A percentile compares a stretch with the other conserved stretches of the same genome.
phyloP scores from a whole-genome alignment of 2,797 vertebrate genomes.

The Enteromius viviparus region DNA sequence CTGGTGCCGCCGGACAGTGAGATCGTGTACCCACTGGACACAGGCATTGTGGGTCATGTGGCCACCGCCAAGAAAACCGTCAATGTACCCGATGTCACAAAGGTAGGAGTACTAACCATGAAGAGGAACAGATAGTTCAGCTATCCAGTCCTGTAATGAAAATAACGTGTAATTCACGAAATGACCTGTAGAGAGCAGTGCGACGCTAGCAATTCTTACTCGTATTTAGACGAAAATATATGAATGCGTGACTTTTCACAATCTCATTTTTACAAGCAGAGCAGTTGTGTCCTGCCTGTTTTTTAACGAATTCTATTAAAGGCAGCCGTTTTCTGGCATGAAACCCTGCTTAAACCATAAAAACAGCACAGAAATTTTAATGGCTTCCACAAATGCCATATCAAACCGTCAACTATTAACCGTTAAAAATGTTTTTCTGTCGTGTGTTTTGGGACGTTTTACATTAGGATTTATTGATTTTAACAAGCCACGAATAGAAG shows the following conservation, averaged over 20 bases:
- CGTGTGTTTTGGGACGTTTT: not conserved
- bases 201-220: not conserved
- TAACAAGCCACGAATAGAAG: not conserved
- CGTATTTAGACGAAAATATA: not conserved
- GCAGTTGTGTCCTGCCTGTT: not conserved
- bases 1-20: conserved; percentile 86
- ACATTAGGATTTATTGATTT: not conserved
- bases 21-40: conserved; percentile 89
- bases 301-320: not conserved
- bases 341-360: not conserved
- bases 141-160: not conserved
- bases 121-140: not conserved
- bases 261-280: not conserved
- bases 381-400: not conserved
- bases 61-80: conserved; percentile 84
- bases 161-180: conserved; percentile 1
- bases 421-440: not conserved
- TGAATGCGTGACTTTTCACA: not conserved
- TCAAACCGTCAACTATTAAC: not conserved
- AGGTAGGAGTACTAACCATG: conserved; percentile 72
- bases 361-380: not conserved
- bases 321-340: not conserved
- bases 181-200: conserved; percentile 68
- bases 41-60: conserved; percentile 85
- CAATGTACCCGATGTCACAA: conserved; percentile 77